Conservation (phyloP, 2,888 invertebrate genomes). For the Aromia moschata region DNA sequence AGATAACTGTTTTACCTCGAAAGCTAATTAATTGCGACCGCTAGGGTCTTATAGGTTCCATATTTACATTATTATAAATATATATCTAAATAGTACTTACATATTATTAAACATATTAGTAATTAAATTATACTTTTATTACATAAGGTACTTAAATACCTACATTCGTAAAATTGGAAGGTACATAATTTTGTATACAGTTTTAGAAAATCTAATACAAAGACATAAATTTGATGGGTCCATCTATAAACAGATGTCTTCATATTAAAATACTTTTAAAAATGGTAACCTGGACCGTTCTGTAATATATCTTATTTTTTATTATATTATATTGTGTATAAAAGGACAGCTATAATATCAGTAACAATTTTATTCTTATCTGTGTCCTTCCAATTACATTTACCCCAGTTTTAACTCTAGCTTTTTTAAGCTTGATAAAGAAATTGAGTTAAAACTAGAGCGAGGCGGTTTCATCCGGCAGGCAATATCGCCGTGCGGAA, state of each 20-base stretch:
- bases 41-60: no score
- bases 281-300: slow-evolving; percentile 13
- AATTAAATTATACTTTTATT: slow-evolving; percentile 32
- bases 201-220: slow-evolving; percentile 16
- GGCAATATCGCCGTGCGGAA: no score
- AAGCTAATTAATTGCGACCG: no score
- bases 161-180: not conserved
- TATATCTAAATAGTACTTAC: slow-evolving; percentile 39
- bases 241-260: not conserved
- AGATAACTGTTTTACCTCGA: no score
- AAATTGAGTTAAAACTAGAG: no score
- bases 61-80: no score
- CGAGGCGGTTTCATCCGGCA: no score
- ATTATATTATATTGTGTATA: slow-evolving; percentile 21
- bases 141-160: not conserved
- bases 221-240: slow-evolving; percentile 3
- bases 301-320: no score
- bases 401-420: no score
- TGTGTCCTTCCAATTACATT: slow-evolving; percentile 8
- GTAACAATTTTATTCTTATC: not conserved
- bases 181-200: not conserved
- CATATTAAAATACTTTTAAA: slow-evolving; percentile 15
- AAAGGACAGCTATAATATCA: slow-evolving; percentile 15
- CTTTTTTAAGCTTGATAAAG: no score
- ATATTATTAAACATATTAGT: slow-evolving; percentile 39